Evolutionary conservation across 2,113 vertebrate species (phyloP).

Genomic region (Polypterus bichir): DNA sequence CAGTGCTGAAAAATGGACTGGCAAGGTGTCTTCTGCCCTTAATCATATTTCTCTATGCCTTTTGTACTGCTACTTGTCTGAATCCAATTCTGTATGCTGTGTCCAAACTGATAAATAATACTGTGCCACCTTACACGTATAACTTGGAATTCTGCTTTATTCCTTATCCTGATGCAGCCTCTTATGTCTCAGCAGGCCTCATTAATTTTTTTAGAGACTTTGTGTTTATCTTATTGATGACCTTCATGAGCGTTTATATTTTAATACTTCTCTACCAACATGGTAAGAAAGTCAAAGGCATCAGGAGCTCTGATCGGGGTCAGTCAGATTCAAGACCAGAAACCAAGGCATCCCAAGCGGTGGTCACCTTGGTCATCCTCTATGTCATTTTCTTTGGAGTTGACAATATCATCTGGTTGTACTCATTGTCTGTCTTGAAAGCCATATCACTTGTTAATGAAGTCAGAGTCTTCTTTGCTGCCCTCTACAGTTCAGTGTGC

Average conservation of each 20-base stretch:
- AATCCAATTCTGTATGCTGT: slow-evolving; percentile 3
- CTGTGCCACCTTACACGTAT: slow-evolving; percentile 10
- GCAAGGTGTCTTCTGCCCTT: slow-evolving; percentile 5
- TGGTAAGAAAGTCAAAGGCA: slow-evolving; percentile 1
- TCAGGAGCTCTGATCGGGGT: slow-evolving; percentile 8
- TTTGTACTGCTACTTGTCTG: slow-evolving; percentile 7
- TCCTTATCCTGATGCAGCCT: slow-evolving; percentile 7
- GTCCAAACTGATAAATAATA: slow-evolving; percentile 4
- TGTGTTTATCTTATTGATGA: slow-evolving; percentile 14
- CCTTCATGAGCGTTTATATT: slow-evolving; percentile 14
- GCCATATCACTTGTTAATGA: not conserved
- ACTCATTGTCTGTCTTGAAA: slow-evolving; percentile 1
- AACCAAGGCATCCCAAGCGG: not conserved
- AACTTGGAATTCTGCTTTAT: slow-evolving; percentile 12
- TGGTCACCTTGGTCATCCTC: slow-evolving; percentile 4
- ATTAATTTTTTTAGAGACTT: slow-evolving; percentile 13
- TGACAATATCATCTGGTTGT: slow-evolving; percentile 7
- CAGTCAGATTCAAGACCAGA: not conserved
- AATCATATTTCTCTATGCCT: slow-evolving; percentile 2
- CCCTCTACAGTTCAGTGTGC: not conserved
- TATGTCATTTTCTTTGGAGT: slow-evolving; percentile 8
- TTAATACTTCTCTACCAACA: slow-evolving; percentile 12
- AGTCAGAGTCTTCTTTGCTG: not conserved
- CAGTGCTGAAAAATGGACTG: slow-evolving; percentile 7
- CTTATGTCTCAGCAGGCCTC: slow-evolving; percentile 10